Conservation (phyloP, 2,113 vertebrate species). For the Tichodroma muraria region DNA sequence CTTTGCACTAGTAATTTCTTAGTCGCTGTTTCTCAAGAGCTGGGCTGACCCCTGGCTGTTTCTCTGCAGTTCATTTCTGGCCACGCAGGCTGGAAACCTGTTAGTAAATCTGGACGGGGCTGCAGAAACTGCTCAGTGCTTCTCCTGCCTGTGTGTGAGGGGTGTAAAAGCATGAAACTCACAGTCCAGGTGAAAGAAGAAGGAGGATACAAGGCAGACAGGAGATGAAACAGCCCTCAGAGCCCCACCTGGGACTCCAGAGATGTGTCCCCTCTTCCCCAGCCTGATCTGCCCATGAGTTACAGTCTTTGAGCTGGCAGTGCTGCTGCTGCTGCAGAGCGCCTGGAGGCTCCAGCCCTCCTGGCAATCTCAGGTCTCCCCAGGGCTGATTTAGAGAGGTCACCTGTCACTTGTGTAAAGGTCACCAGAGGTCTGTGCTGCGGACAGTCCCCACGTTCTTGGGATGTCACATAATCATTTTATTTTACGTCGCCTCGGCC, state of each 20-base stretch:
- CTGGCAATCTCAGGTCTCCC: background rate
- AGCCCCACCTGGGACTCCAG: background rate
- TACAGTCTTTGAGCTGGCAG: background rate
- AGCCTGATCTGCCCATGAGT: background rate
- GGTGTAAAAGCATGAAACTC: background rate
- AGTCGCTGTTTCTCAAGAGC: background rate
- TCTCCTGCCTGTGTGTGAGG: background rate
- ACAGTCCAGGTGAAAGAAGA: background rate
- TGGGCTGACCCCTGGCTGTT: background rate
- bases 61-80: background rate
- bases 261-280: background rate
- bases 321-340: background rate
- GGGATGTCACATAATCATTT: conserved; percentile 7
- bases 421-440: background rate
- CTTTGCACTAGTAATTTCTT: background rate
- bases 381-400: conserved; percentile 29
- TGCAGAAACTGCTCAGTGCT: background rate
- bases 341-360: background rate
- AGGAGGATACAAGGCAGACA: background rate
- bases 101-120: background rate
- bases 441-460: background rate
- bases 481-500: background rate
- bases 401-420: conserved; percentile 24
- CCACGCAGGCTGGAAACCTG: background rate
- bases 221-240: background rate